Percentiles rank a stretch among this genome's conserved stretches.
phyloP scores from a whole-genome alignment of 1,140 invertebrate genomes.

The Apis dorsata region DNA sequence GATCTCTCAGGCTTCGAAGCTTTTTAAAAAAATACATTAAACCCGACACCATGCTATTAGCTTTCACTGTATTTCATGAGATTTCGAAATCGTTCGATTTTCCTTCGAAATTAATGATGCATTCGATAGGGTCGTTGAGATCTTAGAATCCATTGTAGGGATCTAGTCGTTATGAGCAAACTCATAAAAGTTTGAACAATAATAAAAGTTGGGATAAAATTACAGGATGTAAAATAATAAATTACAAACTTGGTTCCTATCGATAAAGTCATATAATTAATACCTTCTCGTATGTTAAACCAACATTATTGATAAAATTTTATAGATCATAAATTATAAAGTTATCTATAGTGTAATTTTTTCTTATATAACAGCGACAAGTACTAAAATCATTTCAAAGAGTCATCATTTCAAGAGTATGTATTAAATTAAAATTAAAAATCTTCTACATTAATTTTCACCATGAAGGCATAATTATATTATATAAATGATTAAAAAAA shows the following conservation, averaged over 20 bases:
- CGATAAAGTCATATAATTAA: not conserved
- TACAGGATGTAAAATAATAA: not conserved
- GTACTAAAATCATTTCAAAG: too few relatives aligned
- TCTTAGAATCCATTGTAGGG: not conserved
- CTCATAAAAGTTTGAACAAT: not conserved
- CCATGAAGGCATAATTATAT: too few relatives aligned
- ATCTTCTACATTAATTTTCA: too few relatives aligned
- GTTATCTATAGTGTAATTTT: too few relatives aligned
- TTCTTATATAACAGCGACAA: too few relatives aligned
- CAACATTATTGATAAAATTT: too few relatives aligned
- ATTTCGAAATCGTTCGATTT: conserved; percentile 26
- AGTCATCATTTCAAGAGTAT: too few relatives aligned
- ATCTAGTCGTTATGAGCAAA: not conserved
- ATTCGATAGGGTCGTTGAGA: not conserved
- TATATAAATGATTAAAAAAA: too few relatives aligned
- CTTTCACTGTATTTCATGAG: conserved; percentile 12
- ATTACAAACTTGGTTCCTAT: not conserved
- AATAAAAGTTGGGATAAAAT: not conserved
- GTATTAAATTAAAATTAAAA: too few relatives aligned
- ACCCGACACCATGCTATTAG: conserved; percentile 33
- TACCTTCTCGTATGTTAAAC: too few relatives aligned
- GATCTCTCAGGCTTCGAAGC: not conserved
- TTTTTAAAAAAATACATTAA: conserved; percentile 30
- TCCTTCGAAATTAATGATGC: conserved; percentile 24
- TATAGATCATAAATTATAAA: too few relatives aligned